phyloP scores from a whole-genome alignment of 2,113 vertebrate genomes.

The Azemiops feae region DNA sequence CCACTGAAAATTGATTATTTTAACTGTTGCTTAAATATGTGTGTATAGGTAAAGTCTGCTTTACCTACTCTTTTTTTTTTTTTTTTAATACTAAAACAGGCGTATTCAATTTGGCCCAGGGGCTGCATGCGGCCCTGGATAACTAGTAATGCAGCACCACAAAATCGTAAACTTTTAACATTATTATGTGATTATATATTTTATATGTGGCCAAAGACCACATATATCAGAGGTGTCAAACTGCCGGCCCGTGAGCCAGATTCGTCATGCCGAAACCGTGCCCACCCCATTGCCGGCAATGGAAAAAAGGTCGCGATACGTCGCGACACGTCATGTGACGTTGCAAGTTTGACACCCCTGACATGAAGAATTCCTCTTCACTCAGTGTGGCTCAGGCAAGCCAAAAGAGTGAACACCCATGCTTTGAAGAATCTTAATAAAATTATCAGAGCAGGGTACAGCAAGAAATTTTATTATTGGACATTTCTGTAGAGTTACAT shows the following conservation, averaged over 20 bases:
- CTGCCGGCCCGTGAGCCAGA: too few species aligned
- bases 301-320: too few species aligned
- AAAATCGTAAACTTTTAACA: too few species aligned
- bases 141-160: not conserved
- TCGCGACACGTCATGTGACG: too few species aligned
- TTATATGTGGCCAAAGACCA: not conserved
- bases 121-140: not conserved
- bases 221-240: not conserved
- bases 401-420: not conserved
- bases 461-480: not conserved
- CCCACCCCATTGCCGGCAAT: too few species aligned
- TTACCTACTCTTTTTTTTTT: slow-evolving; percentile 2
- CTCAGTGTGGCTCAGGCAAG: not conserved
- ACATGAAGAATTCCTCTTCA: not conserved
- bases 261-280: too few species aligned
- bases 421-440: not conserved
- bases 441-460: not conserved
- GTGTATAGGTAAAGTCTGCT: not conserved
- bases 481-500: not conserved
- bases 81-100: slow-evolving; percentile 31
- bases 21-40: not conserved
- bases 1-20: not conserved
- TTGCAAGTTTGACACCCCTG: too few species aligned
- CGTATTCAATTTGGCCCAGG: not conserved
- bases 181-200: too few species aligned